Evolutionary conservation across 2,888 invertebrate genomes (phyloP).

Genomic region (Lasioglossum oenotherae): DNA sequence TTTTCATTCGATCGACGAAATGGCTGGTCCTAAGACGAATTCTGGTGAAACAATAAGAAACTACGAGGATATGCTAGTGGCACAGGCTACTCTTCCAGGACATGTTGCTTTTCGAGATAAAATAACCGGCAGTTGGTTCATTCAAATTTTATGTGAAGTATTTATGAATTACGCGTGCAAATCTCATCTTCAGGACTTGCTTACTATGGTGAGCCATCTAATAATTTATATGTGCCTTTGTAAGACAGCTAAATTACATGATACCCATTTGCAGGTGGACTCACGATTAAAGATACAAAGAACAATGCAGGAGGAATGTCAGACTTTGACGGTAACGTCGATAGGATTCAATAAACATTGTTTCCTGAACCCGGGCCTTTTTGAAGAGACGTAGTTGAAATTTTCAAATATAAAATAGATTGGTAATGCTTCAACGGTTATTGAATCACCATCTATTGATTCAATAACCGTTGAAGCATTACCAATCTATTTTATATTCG

Average conservation of each 20-base stretch:
- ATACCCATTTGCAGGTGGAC: constrained; percentile 73
- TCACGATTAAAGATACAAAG: constrained; percentile 70
- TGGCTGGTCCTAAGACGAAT: not conserved
- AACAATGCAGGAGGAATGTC: constrained; percentile 68
- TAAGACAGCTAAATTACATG: not conserved
- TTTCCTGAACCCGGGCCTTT: constrained; percentile 81
- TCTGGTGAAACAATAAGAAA: constrained; percentile 66
- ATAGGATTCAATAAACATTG: constrained; percentile 79
- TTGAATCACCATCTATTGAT: no score
- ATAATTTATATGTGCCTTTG: no score
- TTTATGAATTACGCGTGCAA: constrained; percentile 81
- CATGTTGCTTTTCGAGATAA: constrained; percentile 86
- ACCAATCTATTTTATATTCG: constrained; percentile 4
- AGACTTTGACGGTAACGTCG: constrained; percentile 74
- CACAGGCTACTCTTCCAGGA: constrained; percentile 85
- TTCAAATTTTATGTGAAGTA: constrained; percentile 86
- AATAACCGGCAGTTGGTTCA: constrained; percentile 86
- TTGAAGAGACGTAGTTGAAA: constrained; percentile 59
- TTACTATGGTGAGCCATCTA: constrained; percentile 72
- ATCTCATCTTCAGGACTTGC: constrained; percentile 76
- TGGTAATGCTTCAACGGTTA: no score
- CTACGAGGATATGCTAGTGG: constrained; percentile 86
- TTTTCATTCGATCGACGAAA: not conserved
- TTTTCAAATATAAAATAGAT: no score
- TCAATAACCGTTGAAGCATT: not conserved